These are phyloP conservation scores for Dryobota labecula DNA, from an alignment of 2,888 invertebrate genomes.

Conservation along the genomic window DNA sequence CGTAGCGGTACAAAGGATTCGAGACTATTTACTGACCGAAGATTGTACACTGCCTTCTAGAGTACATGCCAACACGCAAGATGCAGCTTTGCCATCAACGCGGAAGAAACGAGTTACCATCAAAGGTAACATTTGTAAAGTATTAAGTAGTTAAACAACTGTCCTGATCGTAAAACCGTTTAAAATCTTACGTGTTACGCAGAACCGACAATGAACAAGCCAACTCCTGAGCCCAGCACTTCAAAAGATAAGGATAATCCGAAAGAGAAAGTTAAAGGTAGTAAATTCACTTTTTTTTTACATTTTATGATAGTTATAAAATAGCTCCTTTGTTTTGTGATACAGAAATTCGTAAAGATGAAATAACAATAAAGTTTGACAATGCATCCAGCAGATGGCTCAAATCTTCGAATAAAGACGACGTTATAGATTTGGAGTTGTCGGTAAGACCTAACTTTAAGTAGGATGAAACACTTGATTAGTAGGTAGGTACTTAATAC, in stretches of 20 bases:
- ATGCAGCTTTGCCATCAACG: constrained; percentile 56
- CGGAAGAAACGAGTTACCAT: constrained; percentile 84
- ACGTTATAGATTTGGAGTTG: constrained; percentile 85
- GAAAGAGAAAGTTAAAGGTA: constrained; percentile 68
- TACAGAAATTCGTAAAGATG: constrained; percentile 68
- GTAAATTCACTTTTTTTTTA: not conserved
- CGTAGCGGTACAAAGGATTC: constrained; percentile 85
- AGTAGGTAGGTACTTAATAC: not conserved
- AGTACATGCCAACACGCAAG: constrained; percentile 44
- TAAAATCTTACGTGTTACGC: not conserved
- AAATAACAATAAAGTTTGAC: constrained; percentile 79
- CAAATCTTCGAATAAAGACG: constrained; percentile 81
- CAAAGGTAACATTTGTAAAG: constrained; percentile 67
- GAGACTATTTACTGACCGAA: constrained; percentile 83
- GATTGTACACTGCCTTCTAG: constrained; percentile 80
- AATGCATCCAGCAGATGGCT: constrained; percentile 89
- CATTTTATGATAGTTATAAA: not conserved
- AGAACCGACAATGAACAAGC: constrained; percentile 40
- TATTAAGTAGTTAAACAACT: not conserved
- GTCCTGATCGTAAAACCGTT: not conserved
- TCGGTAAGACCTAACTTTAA: constrained; percentile 71
- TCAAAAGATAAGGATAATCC: constrained; percentile 69
- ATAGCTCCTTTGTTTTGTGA: constrained; percentile 24
- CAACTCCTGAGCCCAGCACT: constrained; percentile 69
- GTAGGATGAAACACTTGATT: not conserved